Percentiles rank a stretch among this genome's conserved stretches.
phyloP scores from a whole-genome alignment of 2,888 invertebrate genomes.

The Steromphala cineraria region DNA sequence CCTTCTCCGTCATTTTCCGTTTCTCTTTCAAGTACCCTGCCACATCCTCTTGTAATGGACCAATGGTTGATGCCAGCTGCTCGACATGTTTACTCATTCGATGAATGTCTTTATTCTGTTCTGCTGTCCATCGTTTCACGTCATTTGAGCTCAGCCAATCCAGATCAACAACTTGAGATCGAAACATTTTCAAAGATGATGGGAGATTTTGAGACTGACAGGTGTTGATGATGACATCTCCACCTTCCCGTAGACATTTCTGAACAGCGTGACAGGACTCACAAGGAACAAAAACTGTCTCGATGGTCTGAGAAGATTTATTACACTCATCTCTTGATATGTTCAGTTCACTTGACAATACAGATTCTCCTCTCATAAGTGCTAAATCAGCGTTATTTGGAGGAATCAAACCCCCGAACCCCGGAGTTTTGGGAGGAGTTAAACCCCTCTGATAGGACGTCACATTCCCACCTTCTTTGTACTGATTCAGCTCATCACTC shows the following conservation, averaged over 20 bases:
- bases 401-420: slow-evolving; percentile 49
- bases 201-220: slow-evolving; percentile 72
- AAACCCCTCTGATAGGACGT: background rate
- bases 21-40: slow-evolving; percentile 52
- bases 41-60: slow-evolving; percentile 65
- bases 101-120: slow-evolving; percentile 71
- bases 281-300: slow-evolving; percentile 75
- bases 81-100: slow-evolving; percentile 66
- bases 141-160: slow-evolving; percentile 71
- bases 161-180: slow-evolving; percentile 59
- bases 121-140: slow-evolving; percentile 69
- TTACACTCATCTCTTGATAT: slow-evolving; percentile 67
- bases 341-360: background rate
- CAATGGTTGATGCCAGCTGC: slow-evolving; percentile 58
- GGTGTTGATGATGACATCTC: slow-evolving; percentile 62
- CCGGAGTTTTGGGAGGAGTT: slow-evolving; percentile 40
- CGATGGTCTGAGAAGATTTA: slow-evolving; percentile 74
- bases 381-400: slow-evolving; percentile 51
- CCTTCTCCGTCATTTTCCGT: slow-evolving; percentile 59
- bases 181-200: slow-evolving; percentile 68
- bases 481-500: slow-evolving; percentile 18
- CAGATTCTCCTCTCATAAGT: slow-evolving; percentile 16
- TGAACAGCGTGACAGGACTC: slow-evolving; percentile 73
- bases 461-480: background rate
- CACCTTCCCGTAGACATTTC: slow-evolving; percentile 65